phyloP scores from a whole-genome alignment of 2,113 vertebrate genomes.

The Colaptes auratus region DNA sequence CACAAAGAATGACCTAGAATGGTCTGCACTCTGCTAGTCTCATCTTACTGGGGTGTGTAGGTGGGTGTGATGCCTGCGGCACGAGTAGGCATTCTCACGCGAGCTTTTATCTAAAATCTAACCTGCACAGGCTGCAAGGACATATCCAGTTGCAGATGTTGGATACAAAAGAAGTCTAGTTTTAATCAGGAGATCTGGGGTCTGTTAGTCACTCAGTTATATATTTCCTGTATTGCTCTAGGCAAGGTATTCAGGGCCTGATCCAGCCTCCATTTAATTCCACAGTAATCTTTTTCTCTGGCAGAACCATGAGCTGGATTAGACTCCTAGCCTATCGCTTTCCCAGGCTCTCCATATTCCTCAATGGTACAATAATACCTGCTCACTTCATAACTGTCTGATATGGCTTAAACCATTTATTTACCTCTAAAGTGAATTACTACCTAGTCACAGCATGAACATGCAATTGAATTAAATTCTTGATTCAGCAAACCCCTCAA shows the following conservation, averaged over 20 bases:
- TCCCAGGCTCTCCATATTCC: background rate
- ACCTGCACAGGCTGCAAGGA: background rate
- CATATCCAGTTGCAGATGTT: constrained; percentile 33
- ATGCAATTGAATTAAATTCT: constrained; percentile 20
- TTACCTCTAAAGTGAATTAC: background rate
- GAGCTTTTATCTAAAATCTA: background rate
- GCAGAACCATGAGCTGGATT: background rate
- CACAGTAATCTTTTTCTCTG: background rate
- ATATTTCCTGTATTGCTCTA: constrained; percentile 41
- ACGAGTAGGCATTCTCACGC: background rate
- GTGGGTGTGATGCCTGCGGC: background rate
- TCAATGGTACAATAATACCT: background rate
- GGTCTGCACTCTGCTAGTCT: background rate
- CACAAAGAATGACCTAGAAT: background rate
- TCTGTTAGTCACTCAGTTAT: constrained; percentile 34
- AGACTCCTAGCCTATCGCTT: background rate
- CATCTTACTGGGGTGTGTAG: background rate
- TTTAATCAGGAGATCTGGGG: constrained; percentile 43
- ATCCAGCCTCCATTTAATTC: constrained; percentile 11
- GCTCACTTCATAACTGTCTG: background rate
- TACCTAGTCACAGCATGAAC: background rate
- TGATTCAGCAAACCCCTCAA: background rate
- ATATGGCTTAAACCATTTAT: background rate
- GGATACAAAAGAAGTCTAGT: constrained; percentile 29
- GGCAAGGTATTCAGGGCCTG: constrained; percentile 5